Percentiles rank a stretch among this genome's conserved stretches.
These are phyloP conservation scores for Zaprionus lineosus DNA, from an alignment of 2,888 invertebrate genomes.

Conservation along the genomic window DNA sequence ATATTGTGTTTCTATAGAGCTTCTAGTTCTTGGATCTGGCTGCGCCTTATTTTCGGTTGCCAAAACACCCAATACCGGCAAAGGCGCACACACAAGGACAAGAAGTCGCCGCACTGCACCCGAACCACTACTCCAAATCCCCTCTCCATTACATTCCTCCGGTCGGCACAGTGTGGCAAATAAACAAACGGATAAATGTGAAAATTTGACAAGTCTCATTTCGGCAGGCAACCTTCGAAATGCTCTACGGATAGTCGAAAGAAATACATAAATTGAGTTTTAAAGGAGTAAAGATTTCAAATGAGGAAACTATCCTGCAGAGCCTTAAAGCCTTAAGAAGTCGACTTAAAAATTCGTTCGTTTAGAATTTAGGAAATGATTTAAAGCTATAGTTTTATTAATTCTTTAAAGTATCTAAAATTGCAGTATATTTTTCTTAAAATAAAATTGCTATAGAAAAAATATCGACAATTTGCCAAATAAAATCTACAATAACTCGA, in stretches of 20 bases:
- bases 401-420: too few species aligned
- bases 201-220: conserved; percentile 34
- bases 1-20: conserved; percentile 73
- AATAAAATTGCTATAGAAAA: too few species aligned
- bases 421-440: too few species aligned
- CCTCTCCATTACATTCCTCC: neutral
- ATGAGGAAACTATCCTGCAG: too few species aligned
- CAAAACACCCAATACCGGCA: conserved; percentile 66
- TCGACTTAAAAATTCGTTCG: too few species aligned
- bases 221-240: neutral
- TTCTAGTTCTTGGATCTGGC: conserved; percentile 38
- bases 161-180: conserved; percentile 12
- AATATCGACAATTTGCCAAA: too few species aligned
- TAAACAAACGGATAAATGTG: conserved; percentile 42
- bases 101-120: conserved; percentile 23
- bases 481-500: too few species aligned
- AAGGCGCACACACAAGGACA: conserved; percentile 60
- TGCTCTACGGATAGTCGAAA: conserved; percentile 24
- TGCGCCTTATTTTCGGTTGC: conserved; percentile 53
- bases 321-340: too few species aligned
- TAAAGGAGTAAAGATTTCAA: too few species aligned
- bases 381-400: too few species aligned
- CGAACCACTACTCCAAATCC: neutral
- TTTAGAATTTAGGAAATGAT: too few species aligned
- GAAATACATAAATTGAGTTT: neutral